Evolutionary conservation across 2,113 vertebrate genomes (phyloP).

Genomic region (Rissa tridactyla): DNA sequence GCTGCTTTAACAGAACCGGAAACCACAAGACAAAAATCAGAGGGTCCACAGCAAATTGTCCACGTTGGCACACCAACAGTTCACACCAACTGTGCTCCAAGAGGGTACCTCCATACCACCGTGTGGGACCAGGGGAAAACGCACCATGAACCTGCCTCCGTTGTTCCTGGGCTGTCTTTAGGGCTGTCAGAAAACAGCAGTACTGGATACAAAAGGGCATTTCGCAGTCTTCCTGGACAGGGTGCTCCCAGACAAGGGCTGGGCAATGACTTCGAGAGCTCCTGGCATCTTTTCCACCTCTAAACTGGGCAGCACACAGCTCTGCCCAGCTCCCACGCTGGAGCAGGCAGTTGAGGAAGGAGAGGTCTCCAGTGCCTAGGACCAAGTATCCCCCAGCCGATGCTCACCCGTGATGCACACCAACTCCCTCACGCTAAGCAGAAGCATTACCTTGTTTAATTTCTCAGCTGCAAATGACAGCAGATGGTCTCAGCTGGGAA

Average conservation of each 20-base stretch:
- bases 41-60: neutral
- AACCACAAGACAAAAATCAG: neutral
- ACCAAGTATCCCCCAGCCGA: accelerated
- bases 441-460: neutral
- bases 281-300: neutral
- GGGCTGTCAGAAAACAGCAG: neutral
- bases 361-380: neutral
- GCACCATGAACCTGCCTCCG: neutral
- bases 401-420: neutral
- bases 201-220: neutral
- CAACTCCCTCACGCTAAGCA: neutral
- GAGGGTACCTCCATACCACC: neutral
- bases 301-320: neutral
- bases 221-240: neutral
- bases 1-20: neutral
- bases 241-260: neutral
- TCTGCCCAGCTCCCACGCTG: neutral
- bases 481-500: conserved; percentile 36
- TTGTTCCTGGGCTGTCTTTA: neutral
- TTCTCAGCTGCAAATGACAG: neutral
- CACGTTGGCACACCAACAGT: neutral
- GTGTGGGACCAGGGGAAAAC: neutral
- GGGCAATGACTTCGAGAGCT: neutral
- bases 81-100: neutral
- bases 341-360: neutral